These are phyloP conservation scores for Pseudonaja textilis DNA, from an alignment of 2,113 vertebrate genomes.

Conservation along the genomic window DNA sequence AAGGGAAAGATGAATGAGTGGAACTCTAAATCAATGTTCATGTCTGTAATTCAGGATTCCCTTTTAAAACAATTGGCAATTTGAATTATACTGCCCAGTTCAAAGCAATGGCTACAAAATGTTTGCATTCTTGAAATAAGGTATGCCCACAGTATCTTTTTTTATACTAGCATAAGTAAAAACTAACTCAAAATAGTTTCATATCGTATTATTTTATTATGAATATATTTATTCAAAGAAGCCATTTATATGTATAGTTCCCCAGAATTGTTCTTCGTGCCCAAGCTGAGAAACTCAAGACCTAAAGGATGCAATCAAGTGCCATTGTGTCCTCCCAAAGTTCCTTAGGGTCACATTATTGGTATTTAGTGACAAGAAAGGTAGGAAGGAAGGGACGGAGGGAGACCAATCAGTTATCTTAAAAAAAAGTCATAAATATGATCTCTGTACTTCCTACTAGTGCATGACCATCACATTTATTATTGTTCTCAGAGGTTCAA, in stretches of 20 bases:
- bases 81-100: slow-evolving; percentile 12
- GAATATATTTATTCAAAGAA: not conserved
- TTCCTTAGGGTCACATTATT: not conserved
- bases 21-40: not conserved
- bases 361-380: not conserved
- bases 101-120: not conserved
- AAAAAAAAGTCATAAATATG: not conserved
- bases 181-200: not conserved
- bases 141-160: no score
- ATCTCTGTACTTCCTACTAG: not conserved
- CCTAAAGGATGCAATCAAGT: not conserved
- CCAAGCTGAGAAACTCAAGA: not conserved
- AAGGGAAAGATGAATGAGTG: slow-evolving; percentile 40
- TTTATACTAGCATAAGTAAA: not conserved
- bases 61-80: not conserved
- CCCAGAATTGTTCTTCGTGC: not conserved
- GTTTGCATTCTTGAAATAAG: not conserved
- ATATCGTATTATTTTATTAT: not conserved
- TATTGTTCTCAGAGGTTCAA: not conserved
- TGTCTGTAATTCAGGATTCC: slow-evolving; percentile 32
- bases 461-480: not conserved
- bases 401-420: not conserved
- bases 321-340: not conserved
- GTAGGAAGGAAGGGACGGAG: not conserved
- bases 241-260: not conserved